These are phyloP conservation scores for Troides helena DNA, from an alignment of 2,888 invertebrate species.

Conservation along the genomic window DNA sequence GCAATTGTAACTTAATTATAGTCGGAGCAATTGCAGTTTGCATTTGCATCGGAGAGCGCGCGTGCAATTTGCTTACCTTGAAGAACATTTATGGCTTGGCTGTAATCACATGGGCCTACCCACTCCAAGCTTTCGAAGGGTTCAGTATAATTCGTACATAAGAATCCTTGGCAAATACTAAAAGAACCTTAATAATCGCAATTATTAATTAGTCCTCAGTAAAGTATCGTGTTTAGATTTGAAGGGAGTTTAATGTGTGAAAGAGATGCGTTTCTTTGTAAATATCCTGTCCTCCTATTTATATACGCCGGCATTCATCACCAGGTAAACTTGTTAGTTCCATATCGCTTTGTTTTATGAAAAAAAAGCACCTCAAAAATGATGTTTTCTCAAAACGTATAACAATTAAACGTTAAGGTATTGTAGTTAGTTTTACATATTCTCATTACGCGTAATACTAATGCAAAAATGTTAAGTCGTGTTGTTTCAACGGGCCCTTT, in stretches of 20 bases:
- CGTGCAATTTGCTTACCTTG: slow-evolving; percentile 13
- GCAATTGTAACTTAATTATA: slow-evolving; percentile 2
- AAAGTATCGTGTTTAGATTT: background rate
- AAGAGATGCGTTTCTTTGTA: background rate
- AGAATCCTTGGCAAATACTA: background rate
- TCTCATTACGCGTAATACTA: slow-evolving; percentile 14
- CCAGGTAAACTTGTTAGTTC: background rate
- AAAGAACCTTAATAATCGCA: background rate
- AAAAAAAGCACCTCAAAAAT: background rate
- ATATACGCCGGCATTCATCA: background rate
- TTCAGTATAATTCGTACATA: background rate
- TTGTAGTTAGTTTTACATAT: slow-evolving; percentile 6
- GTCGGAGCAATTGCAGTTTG: slow-evolving; percentile 3
- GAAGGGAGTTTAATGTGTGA: no score
- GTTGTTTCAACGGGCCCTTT: slow-evolving; percentile 9
- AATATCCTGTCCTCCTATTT: background rate
- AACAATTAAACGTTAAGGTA: slow-evolving; percentile 5
- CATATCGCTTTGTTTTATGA: background rate
- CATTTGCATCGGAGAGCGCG: slow-evolving; percentile 9
- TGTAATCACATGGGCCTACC: slow-evolving; percentile 10
- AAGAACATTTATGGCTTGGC: slow-evolving; percentile 6
- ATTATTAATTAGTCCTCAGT: background rate
- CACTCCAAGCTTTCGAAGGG: background rate
- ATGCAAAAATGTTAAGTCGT: slow-evolving; percentile 19
- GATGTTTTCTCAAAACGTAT: background rate